phyloP scores from a whole-genome alignment of 1,140 invertebrate genomes.

The Battus philenor region DNA sequence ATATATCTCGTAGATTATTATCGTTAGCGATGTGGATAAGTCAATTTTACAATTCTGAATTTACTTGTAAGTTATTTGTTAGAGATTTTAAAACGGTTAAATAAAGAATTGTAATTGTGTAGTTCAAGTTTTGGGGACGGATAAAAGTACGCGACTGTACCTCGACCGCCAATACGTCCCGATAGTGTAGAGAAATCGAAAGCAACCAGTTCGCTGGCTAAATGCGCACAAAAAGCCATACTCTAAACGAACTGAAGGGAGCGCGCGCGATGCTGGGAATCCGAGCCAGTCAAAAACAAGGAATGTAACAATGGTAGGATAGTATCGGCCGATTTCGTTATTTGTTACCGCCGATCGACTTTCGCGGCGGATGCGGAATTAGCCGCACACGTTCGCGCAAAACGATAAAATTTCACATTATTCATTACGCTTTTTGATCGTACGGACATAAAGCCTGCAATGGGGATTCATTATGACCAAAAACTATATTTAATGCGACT shows the following conservation, averaged over 20 bases:
- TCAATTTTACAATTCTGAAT: no score
- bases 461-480: background rate
- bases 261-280: constrained; percentile 41
- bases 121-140: no score
- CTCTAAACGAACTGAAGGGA: constrained; percentile 30
- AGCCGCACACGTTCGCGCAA: constrained; percentile 1
- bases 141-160: no score
- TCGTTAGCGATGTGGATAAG: no score
- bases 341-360: constrained; percentile 36
- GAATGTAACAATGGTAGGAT: constrained; percentile 65
- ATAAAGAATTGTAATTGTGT: no score
- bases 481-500: no score
- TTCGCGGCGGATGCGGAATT: constrained; percentile 29
- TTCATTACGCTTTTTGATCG: background rate
- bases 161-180: constrained; percentile 1
- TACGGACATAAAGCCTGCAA: background rate
- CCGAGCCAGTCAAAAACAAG: constrained; percentile 45
- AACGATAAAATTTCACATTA: background rate
- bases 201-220: constrained; percentile 22
- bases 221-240: constrained; percentile 40
- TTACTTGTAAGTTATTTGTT: no score
- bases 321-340: constrained; percentile 47
- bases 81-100: no score
- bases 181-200: constrained; percentile 1
- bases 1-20: no score